Conservation (phyloP, 2,797 vertebrate species). For the Apogon talboti region DNA sequence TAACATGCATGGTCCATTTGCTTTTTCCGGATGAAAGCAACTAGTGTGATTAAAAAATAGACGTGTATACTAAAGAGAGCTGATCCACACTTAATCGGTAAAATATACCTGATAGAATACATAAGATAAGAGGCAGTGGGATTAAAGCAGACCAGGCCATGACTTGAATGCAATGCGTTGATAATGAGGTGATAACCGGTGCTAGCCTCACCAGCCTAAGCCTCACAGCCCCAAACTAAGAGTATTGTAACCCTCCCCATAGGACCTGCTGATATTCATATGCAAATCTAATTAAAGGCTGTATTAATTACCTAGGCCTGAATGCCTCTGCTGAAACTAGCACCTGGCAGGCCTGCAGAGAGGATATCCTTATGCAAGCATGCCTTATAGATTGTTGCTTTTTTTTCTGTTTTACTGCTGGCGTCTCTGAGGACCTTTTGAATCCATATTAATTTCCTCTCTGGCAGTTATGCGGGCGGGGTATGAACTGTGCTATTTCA, state of each 20-base stretch:
- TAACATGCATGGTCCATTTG: not conserved
- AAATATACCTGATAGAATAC: conserved; percentile 9
- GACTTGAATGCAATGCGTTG: conserved; percentile 48
- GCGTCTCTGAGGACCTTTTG: conserved; percentile 94
- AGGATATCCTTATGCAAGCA: conserved; percentile 92
- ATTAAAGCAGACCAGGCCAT: conserved; percentile 23
- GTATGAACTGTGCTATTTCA: conserved; percentile 98
- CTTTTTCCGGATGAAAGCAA: not conserved
- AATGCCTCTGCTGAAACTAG: conserved; percentile 84
- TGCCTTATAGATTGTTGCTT: conserved; percentile 91
- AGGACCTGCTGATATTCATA: conserved; percentile 77
- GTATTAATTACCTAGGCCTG: conserved; percentile 88
- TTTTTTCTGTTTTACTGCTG: conserved; percentile 80
- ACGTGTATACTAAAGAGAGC: not conserved
- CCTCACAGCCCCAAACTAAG: conserved; percentile 35
- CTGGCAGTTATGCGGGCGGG: conserved; percentile 94
- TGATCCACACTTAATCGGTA: conserved; percentile 4
- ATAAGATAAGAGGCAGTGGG: conserved; percentile 19
- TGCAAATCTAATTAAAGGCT: conserved; percentile 85
- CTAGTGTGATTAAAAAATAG: not conserved
- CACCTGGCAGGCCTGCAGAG: conserved; percentile 86
- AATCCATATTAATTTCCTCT: conserved; percentile 99
- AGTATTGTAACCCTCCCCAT: conserved; percentile 49
- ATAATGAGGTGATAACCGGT: conserved; percentile 46
- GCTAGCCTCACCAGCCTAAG: conserved; percentile 12